A percentile compares a stretch with the other conserved stretches of the same genome.
These are phyloP conservation scores for Danio aesculapii DNA, from an alignment of 2,797 vertebrate species.

Conservation along the genomic window DNA sequence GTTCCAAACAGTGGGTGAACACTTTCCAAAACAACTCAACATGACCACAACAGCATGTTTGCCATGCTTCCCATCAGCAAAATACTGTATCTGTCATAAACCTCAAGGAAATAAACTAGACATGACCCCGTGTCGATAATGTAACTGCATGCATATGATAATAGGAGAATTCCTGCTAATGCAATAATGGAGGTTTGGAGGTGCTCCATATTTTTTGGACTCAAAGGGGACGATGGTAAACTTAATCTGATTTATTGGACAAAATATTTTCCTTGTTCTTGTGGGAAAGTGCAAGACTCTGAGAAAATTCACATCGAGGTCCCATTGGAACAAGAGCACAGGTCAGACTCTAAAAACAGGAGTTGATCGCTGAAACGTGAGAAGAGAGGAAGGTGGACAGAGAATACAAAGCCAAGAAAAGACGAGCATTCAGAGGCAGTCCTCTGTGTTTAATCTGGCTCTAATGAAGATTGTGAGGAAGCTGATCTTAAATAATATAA, in stretches of 20 bases:
- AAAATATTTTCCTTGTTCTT: slow-evolving; percentile 19
- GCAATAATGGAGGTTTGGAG: not conserved
- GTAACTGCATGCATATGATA: not conserved
- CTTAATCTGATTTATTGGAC: slow-evolving; percentile 5
- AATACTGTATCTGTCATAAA: not conserved
- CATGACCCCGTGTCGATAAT: not conserved
- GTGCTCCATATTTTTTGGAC: not conserved
- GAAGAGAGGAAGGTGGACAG: slow-evolving; percentile 13
- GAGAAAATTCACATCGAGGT: slow-evolving; percentile 46
- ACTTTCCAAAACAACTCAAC: slow-evolving; percentile 7
- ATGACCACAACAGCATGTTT: not conserved
- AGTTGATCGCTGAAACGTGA: slow-evolving; percentile 29
- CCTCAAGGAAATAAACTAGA: slow-evolving; percentile 1
- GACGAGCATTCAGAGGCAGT: slow-evolving; percentile 7
- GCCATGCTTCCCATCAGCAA: not conserved
- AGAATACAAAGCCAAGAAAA: slow-evolving; percentile 20
- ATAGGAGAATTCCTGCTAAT: not conserved
- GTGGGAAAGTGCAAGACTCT: slow-evolving; percentile 36
- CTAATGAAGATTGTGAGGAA: not conserved
- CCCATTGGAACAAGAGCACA: slow-evolving; percentile 29
- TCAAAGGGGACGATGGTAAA: slow-evolving; percentile 14
- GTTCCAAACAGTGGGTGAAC: slow-evolving; percentile 10
- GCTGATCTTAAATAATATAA: slow-evolving; percentile 24
- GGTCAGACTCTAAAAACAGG: slow-evolving; percentile 45
- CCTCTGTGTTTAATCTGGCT: slow-evolving; percentile 12